Conservation (phyloP, 2,113 vertebrate genomes). For the Eurystomus gularis region DNA sequence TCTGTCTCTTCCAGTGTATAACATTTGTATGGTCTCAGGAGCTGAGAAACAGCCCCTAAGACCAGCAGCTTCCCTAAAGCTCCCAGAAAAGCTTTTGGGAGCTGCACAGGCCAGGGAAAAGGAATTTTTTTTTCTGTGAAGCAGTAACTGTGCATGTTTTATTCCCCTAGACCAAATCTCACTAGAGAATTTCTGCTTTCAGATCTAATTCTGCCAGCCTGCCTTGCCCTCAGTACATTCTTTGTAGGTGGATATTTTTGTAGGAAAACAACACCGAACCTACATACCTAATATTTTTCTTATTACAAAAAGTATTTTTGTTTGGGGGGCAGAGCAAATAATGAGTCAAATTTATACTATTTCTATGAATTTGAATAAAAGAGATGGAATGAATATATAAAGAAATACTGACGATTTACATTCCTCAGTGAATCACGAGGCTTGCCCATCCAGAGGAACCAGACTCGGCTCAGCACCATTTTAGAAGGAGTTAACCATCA, state of each 20-base stretch:
- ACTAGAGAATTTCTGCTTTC: neutral
- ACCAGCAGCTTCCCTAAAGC: neutral
- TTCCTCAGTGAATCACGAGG: neutral
- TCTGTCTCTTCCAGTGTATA: neutral
- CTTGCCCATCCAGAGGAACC: neutral
- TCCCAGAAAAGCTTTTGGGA: neutral
- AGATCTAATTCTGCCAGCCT: neutral
- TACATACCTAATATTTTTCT: neutral
- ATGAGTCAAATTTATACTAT: neutral
- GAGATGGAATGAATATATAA: neutral
- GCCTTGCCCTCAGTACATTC: neutral
- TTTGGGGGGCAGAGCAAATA: neutral
- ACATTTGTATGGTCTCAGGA: neutral
- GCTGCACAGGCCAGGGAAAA: neutral
- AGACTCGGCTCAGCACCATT: neutral
- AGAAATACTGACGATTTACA: neutral
- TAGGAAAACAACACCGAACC: neutral
- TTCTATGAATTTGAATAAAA: neutral
- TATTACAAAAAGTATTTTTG: neutral
- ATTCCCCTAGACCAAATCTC: neutral
- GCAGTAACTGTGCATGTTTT: neutral
- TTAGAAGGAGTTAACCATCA: neutral
- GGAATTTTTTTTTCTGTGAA: neutral
- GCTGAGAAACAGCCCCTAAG: neutral
- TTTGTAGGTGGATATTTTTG: neutral